Percentiles rank a stretch among this genome's conserved stretches.
These are phyloP conservation scores for Delphinus delphis DNA, from an alignment of 2,113 vertebrate genomes.

Conservation along the genomic window DNA sequence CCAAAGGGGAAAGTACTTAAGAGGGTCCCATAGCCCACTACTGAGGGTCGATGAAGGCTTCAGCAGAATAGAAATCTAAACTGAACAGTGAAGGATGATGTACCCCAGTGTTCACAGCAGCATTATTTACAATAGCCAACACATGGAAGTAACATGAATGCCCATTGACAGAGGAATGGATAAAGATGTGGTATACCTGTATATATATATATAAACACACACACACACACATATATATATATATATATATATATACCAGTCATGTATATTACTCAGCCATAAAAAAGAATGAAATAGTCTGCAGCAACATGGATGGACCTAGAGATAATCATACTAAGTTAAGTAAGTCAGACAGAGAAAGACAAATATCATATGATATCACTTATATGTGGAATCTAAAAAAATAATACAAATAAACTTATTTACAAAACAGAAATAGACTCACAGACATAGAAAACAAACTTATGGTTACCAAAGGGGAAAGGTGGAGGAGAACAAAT, in stretches of 20 bases:
- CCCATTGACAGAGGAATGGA: neutral
- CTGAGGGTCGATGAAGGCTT: neutral
- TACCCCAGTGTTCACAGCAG: neutral
- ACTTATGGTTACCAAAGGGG: neutral
- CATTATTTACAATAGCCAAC: neutral
- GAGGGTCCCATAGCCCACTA: neutral
- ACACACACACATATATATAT: fast-evolving
- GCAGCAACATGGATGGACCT: neutral
- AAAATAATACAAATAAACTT: neutral
- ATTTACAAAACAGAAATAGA: neutral
- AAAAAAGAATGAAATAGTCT: neutral
- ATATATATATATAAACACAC: too few relatives aligned
- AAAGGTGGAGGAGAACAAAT: neutral
- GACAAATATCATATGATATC: neutral
- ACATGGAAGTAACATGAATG: neutral
- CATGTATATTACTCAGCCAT: neutral
- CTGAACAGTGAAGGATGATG: neutral
- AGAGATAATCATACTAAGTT: neutral
- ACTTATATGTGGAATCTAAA: neutral
- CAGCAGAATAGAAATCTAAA: neutral
- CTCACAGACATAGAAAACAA: neutral
- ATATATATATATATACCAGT: neutral
- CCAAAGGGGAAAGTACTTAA: neutral
- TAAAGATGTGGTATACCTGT: neutral
- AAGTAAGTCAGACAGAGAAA: neutral